These are phyloP conservation scores for Dynastes hyllus DNA, from an alignment of 2,888 invertebrate species.

Conservation along the genomic window DNA sequence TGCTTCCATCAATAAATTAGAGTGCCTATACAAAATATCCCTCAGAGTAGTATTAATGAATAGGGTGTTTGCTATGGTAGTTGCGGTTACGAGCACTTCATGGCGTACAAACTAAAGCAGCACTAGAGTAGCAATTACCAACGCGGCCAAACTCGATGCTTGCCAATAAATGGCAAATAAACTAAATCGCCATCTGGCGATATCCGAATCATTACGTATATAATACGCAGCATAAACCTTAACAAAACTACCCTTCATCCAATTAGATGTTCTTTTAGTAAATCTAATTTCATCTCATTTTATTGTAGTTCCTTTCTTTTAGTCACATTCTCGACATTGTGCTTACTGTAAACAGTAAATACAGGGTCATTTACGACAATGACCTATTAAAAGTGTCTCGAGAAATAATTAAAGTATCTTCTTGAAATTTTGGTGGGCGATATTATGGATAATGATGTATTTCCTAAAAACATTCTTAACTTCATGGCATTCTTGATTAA, in stretches of 20 bases:
- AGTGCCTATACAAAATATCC: conserved; percentile 28
- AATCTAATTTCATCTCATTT: neutral
- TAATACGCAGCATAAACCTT: conserved; percentile 44
- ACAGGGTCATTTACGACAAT: too few species aligned
- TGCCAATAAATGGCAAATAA: conserved; percentile 62
- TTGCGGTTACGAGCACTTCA: conserved; percentile 49
- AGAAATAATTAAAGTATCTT: too few species aligned
- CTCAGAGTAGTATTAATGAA: conserved; percentile 45
- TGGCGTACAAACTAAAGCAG: conserved; percentile 49
- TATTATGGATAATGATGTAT: too few species aligned
- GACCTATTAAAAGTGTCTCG: too few species aligned
- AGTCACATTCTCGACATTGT: neutral
- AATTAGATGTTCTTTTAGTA: conserved; percentile 28
- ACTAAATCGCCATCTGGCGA: conserved; percentile 62
- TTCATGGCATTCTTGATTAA: too few species aligned
- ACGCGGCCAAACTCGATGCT: conserved; percentile 58
- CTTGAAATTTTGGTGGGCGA: too few species aligned
- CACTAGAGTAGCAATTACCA: conserved; percentile 54
- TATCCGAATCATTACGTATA: conserved; percentile 55
- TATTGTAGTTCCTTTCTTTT: neutral
- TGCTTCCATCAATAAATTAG: conserved; percentile 27
- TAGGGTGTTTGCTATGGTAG: conserved; percentile 47
- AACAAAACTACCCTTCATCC: conserved; percentile 31
- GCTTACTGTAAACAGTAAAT: neutral
- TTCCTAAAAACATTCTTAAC: too few species aligned